Base-by-base conservation (phyloP, 2,797 vertebrate genomes). In the Poecilia gillii region DNA sequence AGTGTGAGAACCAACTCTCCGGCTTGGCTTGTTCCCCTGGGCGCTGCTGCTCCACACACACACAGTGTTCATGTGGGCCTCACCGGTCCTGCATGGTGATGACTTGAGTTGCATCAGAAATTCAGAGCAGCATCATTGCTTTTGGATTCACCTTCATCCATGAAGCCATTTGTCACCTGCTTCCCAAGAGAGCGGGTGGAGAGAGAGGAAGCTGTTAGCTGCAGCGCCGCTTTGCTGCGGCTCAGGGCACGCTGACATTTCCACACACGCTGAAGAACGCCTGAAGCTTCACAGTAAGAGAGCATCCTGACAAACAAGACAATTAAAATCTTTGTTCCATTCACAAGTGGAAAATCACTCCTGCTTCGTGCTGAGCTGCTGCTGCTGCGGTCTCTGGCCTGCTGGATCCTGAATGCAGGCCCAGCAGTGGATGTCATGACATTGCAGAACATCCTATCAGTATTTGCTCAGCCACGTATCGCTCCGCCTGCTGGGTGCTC, bases 1-100 rank as follows among this genome's bases (percentile, higher is more conserved):
- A 85, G 82, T 41, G 72, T 39, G 47, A 77, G 53, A 45, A 76
- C 72, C 79, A 49, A 75, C 74, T 87, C 87, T 77, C 81, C 55
- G 82, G 80, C 83, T 28, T 0, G 80, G 74, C 75, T 2, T 41
- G 80, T 77, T 85, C 92, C 90, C 84, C 73, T 20, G 88, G 91
- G 86, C 85, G 86, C 80, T 81, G 83, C 82, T 77, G 72, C 82
- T 83, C 79, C 23, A 64, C 77, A 75, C 75, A 93, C 91, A 93
- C 91, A 90, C 85, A 92, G n/a, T 93, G 93, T 91, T 92, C 86
- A 89, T 83, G 80, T 59, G 8, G 80, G 73, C 83, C 84, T 79
- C 80, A 87, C 83, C 78, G 84, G 88, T 79, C 68, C 77, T 87
- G 90, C 89, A 83, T 85, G 81, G 77, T 62, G 83, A 88, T 88